phyloP scores from a whole-genome alignment of 2,113 vertebrate species.

The Okapia johnstoni region DNA sequence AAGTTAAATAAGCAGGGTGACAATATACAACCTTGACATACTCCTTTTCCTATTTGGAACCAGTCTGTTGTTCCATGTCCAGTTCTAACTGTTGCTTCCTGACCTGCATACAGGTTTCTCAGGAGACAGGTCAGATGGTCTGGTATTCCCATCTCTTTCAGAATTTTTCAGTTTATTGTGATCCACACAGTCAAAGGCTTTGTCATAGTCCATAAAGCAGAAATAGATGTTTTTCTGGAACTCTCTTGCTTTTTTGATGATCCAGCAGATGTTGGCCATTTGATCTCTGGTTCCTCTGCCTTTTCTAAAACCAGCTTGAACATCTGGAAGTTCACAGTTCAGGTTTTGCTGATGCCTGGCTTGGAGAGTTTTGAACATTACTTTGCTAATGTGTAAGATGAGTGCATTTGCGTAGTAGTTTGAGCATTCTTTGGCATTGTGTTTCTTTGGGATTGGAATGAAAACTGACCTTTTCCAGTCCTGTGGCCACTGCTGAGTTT shows the following conservation, averaged over 20 bases:
- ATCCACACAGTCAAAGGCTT: neutral
- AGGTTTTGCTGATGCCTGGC: rapidly evolving
- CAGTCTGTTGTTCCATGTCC: too few species aligned
- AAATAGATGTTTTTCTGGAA: neutral
- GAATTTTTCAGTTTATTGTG: too few species aligned
- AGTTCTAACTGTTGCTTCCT: too few species aligned
- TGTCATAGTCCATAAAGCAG: neutral
- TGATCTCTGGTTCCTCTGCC: neutral
- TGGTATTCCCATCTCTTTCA: too few species aligned
- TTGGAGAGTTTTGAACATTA: neutral
- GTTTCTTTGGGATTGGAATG: neutral
- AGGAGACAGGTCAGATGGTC: too few species aligned
- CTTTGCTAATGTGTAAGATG: rapidly evolving
- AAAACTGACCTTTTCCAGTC: neutral
- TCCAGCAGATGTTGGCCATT: neutral
- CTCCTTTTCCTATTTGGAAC: too few species aligned
- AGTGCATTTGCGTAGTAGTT: rapidly evolving
- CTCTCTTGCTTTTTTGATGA: neutral
- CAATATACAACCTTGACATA: too few species aligned
- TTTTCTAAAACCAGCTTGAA: neutral
- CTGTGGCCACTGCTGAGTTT: rapidly evolving
- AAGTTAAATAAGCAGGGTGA: too few species aligned
- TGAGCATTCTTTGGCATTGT: neutral
- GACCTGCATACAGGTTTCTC: too few species aligned
- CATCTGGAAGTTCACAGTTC: neutral